A percentile compares a stretch with the other conserved stretches of the same genome.
These are phyloP conservation scores for Lipotes vexillifer DNA, from an alignment of 2,113 vertebrate species.

Conservation along the genomic window DNA sequence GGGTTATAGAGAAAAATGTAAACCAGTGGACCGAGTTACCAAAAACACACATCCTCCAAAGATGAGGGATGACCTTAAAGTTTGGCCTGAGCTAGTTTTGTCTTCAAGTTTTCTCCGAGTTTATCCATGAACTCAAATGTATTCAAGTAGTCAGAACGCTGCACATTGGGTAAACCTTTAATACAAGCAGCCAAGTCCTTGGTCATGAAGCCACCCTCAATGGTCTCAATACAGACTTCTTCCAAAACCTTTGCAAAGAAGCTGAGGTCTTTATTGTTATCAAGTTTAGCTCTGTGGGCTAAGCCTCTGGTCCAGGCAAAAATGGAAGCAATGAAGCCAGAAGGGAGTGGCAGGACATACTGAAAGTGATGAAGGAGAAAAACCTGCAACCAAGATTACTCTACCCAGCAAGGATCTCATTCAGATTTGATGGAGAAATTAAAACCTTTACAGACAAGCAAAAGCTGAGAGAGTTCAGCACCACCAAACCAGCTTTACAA, in stretches of 20 bases:
- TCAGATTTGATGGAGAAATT: no score
- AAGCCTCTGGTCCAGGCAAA: conserved; percentile 98
- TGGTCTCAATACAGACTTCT: conserved; percentile 95
- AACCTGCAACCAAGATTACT: no score
- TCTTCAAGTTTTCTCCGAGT: conserved; percentile 93
- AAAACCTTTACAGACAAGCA: no score
- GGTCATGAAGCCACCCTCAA: conserved; percentile 98
- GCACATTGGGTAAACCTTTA: conserved; percentile 91
- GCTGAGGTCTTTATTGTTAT: conserved; percentile 88
- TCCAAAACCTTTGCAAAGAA: conserved; percentile 90
- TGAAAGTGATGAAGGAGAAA: background rate
- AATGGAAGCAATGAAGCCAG: conserved; percentile 91
- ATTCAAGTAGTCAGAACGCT: conserved; percentile 93
- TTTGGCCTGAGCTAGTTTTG: conserved; percentile 88
- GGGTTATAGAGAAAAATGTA: conserved; percentile 63
- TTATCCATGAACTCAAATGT: conserved; percentile 99
- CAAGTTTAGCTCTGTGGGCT: conserved; percentile 93
- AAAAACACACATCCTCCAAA: background rate
- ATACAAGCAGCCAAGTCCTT: conserved; percentile 98
- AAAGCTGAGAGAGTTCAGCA: no score
- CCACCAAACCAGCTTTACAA: no score
- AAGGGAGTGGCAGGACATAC: no score
- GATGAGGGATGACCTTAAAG: conserved; percentile 79
- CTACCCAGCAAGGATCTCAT: no score
- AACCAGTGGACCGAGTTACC: conserved; percentile 60